Conservation (phyloP, 2,797 vertebrate species). For the Iguana delicatissima region DNA sequence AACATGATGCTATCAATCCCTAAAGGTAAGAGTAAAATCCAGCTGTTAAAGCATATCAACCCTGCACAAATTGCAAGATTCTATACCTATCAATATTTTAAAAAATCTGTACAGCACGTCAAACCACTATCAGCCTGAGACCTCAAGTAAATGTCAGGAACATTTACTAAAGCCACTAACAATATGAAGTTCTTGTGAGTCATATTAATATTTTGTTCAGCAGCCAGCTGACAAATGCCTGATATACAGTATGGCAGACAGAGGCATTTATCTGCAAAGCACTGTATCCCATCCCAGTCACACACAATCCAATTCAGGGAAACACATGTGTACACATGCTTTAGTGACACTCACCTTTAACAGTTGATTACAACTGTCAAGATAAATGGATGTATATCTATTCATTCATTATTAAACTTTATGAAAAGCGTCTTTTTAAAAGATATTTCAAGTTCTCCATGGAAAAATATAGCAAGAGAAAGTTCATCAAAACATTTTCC, state of each 20-base stretch:
- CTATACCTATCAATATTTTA: not conserved
- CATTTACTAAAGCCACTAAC: not conserved
- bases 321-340: not conserved
- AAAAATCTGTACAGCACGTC: not conserved
- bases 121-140: not conserved
- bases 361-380: not conserved
- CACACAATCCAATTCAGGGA: not conserved
- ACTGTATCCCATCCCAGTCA: not conserved
- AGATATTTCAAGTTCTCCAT: no score
- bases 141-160: not conserved
- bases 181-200: not conserved
- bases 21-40: not conserved
- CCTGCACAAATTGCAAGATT: not conserved
- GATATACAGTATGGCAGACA: not conserved
- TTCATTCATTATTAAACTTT: not conserved
- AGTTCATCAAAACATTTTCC: not conserved
- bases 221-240: not conserved
- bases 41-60: not conserved
- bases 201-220: not conserved
- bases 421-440: not conserved
- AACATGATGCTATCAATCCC: not conserved
- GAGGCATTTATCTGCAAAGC: not conserved
- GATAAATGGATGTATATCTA: not conserved
- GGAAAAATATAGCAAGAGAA: not conserved
- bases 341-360: not conserved